Evolutionary conservation across 2,797 vertebrate species (phyloP).

Genomic region (Nyctibius grandis): DNA sequence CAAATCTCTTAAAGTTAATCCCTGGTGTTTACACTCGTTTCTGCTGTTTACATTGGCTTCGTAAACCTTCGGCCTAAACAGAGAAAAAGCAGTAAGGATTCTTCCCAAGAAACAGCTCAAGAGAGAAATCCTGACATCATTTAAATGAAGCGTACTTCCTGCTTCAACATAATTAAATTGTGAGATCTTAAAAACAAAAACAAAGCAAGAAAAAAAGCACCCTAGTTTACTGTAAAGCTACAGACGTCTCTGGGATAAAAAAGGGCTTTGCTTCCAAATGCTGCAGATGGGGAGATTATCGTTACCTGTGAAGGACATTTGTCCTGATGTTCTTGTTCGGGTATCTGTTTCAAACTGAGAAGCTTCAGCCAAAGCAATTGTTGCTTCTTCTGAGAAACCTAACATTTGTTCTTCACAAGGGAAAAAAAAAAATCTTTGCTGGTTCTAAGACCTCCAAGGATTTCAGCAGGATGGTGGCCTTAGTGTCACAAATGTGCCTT

Average conservation of each 20-base stretch:
- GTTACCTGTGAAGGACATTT: neutral
- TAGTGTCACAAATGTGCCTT: neutral
- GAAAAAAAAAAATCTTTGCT: neutral
- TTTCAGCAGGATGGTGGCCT: neutral
- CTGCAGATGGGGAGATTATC: neutral
- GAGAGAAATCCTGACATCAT: neutral
- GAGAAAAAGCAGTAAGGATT: neutral
- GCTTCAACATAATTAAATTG: neutral
- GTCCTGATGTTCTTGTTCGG: neutral
- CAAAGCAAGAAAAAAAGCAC: neutral
- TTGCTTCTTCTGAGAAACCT: neutral
- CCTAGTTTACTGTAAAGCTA: neutral
- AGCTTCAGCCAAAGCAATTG: neutral
- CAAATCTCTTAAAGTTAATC: neutral
- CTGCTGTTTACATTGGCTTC: slow-evolving; percentile 32
- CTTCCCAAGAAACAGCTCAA: slow-evolving; percentile 24
- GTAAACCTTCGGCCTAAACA: neutral
- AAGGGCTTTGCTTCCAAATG: neutral
- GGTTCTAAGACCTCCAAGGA: neutral
- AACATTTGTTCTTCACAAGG: neutral
- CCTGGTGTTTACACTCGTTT: neutral
- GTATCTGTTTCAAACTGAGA: neutral
- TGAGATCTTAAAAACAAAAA: neutral
- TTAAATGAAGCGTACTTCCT: neutral
- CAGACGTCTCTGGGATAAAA: neutral